These are phyloP conservation scores for Oithona nana DNA, from an alignment of 2,888 invertebrate genomes.

Conservation along the genomic window DNA sequence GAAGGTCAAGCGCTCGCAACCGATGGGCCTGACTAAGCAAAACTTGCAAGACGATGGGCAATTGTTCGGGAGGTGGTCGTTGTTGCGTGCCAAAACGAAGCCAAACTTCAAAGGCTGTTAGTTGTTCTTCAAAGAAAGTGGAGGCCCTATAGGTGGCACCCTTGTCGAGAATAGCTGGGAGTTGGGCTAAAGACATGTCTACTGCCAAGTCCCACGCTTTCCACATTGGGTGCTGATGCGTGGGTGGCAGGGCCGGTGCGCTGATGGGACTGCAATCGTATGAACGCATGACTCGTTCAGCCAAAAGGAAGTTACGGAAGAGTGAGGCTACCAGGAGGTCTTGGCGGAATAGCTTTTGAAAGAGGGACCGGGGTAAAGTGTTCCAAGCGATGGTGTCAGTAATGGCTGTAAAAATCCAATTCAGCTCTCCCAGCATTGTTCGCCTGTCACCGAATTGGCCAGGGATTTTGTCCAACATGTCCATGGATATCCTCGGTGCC, in stretches of 20 bases:
- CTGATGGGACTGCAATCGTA: conserved; percentile 96
- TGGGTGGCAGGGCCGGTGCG: conserved; percentile 70
- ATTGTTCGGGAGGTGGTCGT: conserved; percentile 76
- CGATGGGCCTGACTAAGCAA: conserved; percentile 61
- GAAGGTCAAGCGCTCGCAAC: conserved; percentile 73
- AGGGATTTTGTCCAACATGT: conserved; percentile 59
- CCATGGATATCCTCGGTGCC: conserved; percentile 58
- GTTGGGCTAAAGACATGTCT: conserved; percentile 76
- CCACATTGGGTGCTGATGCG: conserved; percentile 81
- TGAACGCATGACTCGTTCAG: conserved; percentile 82
- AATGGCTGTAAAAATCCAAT: conserved; percentile 99
- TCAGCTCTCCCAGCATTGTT: conserved; percentile 93
- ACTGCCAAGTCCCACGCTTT: conserved; percentile 93
- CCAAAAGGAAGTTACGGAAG: conserved; percentile 87
- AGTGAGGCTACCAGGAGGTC: conserved; percentile 94
- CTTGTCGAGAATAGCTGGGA: conserved; percentile 43
- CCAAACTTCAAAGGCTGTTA: conserved; percentile 91
- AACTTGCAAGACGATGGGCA: conserved; percentile 84
- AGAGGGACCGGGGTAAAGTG: conserved; percentile 74
- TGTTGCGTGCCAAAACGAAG: conserved; percentile 54
- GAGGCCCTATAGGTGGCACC: conserved; percentile 45
- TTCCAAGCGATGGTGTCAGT: conserved; percentile 99
- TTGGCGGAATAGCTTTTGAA: conserved; percentile 89
- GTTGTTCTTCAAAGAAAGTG: conserved; percentile 90
- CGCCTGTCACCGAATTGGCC: conserved; percentile 81